These are phyloP conservation scores for Meandrina meandrites DNA, from an alignment of 92 coral and sea anemone genomes.

Conservation along the genomic window DNA sequence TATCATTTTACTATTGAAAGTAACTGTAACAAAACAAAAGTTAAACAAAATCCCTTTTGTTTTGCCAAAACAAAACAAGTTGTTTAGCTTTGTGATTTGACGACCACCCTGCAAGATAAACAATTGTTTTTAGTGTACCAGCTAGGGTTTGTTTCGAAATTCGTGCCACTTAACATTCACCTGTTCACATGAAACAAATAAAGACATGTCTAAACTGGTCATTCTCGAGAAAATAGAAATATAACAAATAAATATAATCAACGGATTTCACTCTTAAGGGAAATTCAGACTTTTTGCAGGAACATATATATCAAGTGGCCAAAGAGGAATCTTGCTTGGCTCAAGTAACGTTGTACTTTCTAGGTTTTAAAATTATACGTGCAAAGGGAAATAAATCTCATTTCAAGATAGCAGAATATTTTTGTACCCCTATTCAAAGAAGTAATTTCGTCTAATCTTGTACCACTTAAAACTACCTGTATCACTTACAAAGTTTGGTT, in stretches of 20 bases:
- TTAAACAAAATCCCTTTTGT: background rate
- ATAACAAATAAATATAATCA: background rate
- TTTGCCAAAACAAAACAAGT: background rate
- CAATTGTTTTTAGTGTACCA: background rate
- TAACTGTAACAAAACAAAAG: constrained; percentile 1
- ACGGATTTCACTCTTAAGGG: background rate
- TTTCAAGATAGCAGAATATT: background rate
- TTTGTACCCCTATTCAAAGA: background rate
- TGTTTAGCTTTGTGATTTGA: background rate
- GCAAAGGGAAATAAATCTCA: background rate
- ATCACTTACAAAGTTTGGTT: background rate
- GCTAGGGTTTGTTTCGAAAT: background rate
- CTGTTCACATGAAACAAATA: background rate
- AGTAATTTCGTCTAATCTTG: background rate
- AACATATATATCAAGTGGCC: background rate
- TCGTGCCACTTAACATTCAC: background rate
- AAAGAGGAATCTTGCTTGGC: background rate
- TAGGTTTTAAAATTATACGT: background rate
- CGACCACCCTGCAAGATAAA: background rate
- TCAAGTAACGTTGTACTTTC: background rate
- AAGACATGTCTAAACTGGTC: background rate
- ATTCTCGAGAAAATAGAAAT: background rate
- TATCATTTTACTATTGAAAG: background rate
- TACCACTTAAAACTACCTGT: background rate
- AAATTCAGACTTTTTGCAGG: background rate